Evolutionary conservation across 2,888 invertebrate genomes (phyloP).

Genomic region (Prenolepis imparis): DNA sequence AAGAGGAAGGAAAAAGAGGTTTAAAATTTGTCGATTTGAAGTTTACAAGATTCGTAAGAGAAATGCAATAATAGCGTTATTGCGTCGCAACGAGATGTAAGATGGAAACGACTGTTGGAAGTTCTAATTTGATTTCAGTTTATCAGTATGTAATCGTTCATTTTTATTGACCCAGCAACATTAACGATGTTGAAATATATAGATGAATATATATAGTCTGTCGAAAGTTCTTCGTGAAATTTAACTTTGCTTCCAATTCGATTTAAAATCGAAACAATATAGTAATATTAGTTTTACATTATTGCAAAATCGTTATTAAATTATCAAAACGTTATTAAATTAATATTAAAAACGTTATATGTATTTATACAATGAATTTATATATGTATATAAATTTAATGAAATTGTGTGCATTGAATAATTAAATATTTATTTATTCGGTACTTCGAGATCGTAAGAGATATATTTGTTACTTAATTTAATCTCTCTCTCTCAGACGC

Average conservation of each 20-base stretch:
- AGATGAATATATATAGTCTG: too few relatives aligned
- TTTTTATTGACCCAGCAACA: background rate
- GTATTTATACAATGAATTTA: background rate
- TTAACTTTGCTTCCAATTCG: background rate
- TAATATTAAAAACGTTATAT: background rate
- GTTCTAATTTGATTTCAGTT: background rate
- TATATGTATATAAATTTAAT: background rate
- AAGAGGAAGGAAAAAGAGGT: background rate
- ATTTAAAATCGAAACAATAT: background rate
- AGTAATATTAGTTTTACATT: background rate
- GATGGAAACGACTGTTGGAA: background rate
- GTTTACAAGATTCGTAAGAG: background rate
- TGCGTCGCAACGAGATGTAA: background rate
- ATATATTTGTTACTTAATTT: background rate
- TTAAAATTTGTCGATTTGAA: background rate
- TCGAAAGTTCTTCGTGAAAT: background rate
- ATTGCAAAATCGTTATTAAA: background rate
- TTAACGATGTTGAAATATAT: background rate
- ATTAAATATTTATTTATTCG: constrained; percentile 1
- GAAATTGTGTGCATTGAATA: constrained; percentile 1
- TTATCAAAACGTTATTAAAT: background rate
- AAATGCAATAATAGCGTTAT: background rate
- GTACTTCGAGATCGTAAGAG: background rate
- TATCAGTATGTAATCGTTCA: background rate
- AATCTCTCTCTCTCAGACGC: background rate